phyloP scores from a whole-genome alignment of 2,888 invertebrate species.

The Cremastinae sp. region DNA sequence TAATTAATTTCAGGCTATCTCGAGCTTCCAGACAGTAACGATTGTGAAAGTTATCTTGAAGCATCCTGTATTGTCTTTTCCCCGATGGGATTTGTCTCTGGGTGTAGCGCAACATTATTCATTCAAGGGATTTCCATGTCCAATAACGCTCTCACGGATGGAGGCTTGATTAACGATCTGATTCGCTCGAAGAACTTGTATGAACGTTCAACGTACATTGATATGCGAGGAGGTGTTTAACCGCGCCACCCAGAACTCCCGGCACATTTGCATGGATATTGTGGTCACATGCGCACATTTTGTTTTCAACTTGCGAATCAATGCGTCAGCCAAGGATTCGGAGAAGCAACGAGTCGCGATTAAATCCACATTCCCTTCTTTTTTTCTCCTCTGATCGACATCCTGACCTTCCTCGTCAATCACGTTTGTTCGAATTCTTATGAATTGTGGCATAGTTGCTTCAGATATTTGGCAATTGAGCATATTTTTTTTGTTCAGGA shows the following conservation, averaged over 20 bases:
- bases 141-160: conserved; percentile 58
- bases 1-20: conserved; percentile 29
- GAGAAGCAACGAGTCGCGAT: conserved; percentile 9
- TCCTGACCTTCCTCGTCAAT: no score
- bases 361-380: no score
- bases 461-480: no score
- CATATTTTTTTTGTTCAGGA: no score
- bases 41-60: conserved; percentile 32
- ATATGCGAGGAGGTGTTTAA: conserved; percentile 20
- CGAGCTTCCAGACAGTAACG: conserved; percentile 3
- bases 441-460: no score
- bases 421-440: no score
- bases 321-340: conserved; percentile 19
- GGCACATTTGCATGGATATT: conserved; percentile 37
- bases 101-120: conserved; percentile 46
- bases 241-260: conserved; percentile 1
- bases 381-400: no score
- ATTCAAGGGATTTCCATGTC: conserved; percentile 58
- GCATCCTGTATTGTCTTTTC: conserved; percentile 50
- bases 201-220: conserved; percentile 32
- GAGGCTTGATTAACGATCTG: conserved; percentile 58
- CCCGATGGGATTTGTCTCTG: conserved; percentile 40
- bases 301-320: conserved; percentile 20
- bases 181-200: conserved; percentile 53
- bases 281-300: conserved; percentile 14